A percentile compares a stretch with the other conserved stretches of the same genome.
Conservation (phyloP, 2,113 vertebrate genomes). For the Pogonocichla stellata region DNA sequence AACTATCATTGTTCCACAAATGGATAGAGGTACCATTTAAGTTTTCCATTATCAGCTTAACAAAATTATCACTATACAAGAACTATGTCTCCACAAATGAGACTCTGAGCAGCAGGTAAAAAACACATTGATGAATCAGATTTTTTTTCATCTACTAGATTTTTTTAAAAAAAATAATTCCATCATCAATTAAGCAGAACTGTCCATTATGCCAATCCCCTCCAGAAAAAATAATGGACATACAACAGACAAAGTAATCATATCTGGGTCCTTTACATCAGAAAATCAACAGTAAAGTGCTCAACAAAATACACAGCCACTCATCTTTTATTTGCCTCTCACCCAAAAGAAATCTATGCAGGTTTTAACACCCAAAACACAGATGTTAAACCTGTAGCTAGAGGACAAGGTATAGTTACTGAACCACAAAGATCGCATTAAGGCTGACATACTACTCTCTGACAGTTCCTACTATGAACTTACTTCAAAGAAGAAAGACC, state of each 20-base stretch:
- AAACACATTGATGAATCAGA: rapidly evolving
- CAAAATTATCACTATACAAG: neutral
- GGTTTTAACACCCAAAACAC: neutral
- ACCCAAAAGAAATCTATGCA: neutral
- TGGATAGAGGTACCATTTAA: neutral
- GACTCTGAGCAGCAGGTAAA: neutral
- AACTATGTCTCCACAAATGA: neutral
- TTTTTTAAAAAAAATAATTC: neutral
- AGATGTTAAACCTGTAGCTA: neutral
- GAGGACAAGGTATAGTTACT: neutral
- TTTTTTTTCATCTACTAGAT: neutral
- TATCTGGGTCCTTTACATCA: neutral
- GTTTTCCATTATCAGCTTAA: neutral
- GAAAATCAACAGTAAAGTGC: neutral
- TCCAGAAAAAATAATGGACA: neutral
- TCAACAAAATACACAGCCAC: neutral
- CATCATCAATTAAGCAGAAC: neutral
- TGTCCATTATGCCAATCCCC: neutral
- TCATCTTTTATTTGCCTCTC: neutral
- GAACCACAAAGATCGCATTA: neutral
- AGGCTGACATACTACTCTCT: neutral
- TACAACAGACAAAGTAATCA: neutral
- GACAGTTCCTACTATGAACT: neutral
- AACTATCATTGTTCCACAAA: neutral
- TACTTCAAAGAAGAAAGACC: neutral